Conservation (phyloP, 1,140 invertebrate species). For the Diabrotica virgifera region DNA sequence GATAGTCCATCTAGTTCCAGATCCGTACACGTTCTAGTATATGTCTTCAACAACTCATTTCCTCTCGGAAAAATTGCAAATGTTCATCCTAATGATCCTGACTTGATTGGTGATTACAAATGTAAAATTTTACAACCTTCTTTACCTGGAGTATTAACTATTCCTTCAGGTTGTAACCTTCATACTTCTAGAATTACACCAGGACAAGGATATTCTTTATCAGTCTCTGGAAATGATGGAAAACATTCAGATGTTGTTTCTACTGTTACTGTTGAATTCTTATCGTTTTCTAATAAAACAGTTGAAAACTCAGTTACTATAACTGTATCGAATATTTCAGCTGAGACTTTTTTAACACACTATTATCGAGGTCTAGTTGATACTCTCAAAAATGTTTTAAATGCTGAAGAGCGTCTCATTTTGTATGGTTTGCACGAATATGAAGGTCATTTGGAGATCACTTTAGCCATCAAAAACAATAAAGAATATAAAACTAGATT, state of each 20-base stretch:
- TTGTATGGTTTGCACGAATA: conserved; percentile 74
- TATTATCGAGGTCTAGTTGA: conserved; percentile 73
- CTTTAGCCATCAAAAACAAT: conserved; percentile 58
- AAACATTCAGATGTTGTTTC: conserved; percentile 80
- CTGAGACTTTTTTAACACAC: conserved; percentile 69
- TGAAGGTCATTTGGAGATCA: conserved; percentile 61
- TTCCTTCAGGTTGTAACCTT: conserved; percentile 76
- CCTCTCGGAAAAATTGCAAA: conserved; percentile 81
- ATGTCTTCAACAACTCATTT: conserved; percentile 70
- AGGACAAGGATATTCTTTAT: conserved; percentile 69
- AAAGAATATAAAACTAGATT: conserved; percentile 59
- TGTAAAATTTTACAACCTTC: conserved; percentile 71
- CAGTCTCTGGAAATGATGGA: conserved; percentile 85
- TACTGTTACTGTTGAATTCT: conserved; percentile 77
- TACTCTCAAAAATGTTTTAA: conserved; percentile 62
- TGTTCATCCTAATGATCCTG: conserved; percentile 87
- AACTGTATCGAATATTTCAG: conserved; percentile 68
- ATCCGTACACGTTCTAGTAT: conserved; percentile 76
- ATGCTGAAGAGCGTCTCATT: conserved; percentile 61
- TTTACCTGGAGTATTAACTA: conserved; percentile 63
- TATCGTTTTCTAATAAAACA: conserved; percentile 75
- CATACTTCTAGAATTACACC: conserved; percentile 66
- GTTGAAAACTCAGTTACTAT: conserved; percentile 80
- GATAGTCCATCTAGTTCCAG: conserved; percentile 85
- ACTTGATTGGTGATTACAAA: conserved; percentile 81